Base-by-base conservation (phyloP, 2,888 invertebrate species). In the Ornithoptera alexandrae region DNA sequence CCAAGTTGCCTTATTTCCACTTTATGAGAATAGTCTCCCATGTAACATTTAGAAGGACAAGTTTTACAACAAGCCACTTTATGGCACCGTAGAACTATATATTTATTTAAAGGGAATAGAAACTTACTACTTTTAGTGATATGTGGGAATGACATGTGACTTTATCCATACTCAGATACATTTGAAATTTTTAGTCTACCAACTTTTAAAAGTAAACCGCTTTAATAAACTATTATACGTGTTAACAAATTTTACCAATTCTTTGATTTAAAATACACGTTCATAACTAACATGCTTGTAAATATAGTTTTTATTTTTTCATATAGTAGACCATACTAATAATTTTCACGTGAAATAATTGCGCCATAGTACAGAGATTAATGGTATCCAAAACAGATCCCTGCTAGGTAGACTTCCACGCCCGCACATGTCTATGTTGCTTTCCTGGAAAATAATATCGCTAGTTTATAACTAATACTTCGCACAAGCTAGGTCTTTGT, bases 351-450 rank as follows among this genome's bases (percentile, higher is more conserved):
- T 65, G n/a, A 50, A 62, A 30, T 65, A 68, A 62, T 18, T 61
- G 53, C 62, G 61, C 20, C 36, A 60, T 10, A 71, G 30, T 66
- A 68, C 59, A 57, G 50, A 36, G 8, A 67, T 15, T 58, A 75
- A 39, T 22, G 71, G 67, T 62, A 81, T 71, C 84, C 84, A 85
- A 7, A 80, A 74, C 60, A 80, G 71, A 66, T 76, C 76, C 72
- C 74, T 79, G 57, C 76, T 75, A 10, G 79, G 84, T 62, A 85
- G 74, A 75, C 85, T 89, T 67, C 89, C 89, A 18, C 93, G 89
- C 60, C 95, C 95, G 76, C 95, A 95, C 86, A 95, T 93, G 78
- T 95, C 94, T 70, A 95, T 95, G 79, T 94, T 93, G 84, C 94
- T 95, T 79, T 95, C 95, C 95, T 94, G 87, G 30, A 88, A 92